phyloP scores from a whole-genome alignment of 2,888 invertebrate species.

The Torymus tubicola region DNA sequence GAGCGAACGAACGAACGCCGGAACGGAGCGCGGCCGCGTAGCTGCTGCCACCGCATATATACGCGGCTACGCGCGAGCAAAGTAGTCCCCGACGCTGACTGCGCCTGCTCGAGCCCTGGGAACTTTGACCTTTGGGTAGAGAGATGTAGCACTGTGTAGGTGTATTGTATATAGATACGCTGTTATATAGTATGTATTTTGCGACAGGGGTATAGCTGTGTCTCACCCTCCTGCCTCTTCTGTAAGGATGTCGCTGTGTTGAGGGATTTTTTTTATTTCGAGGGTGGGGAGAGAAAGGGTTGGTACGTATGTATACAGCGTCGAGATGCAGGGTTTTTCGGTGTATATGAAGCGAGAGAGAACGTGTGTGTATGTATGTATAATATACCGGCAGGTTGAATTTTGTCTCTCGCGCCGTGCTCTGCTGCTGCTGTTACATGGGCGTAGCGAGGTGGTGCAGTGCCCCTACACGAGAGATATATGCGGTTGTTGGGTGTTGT shows the following conservation, averaged over 20 bases:
- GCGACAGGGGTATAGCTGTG: neutral
- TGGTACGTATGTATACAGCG: neutral
- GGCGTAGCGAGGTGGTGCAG: slow-evolving; percentile 1
- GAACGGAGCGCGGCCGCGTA: slow-evolving; percentile 16
- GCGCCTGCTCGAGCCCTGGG: slow-evolving; percentile 8
- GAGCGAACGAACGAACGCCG: neutral
- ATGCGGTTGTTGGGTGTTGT: too few relatives aligned
- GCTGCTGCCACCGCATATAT: neutral
- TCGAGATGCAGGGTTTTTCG: neutral
- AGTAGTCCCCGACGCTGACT: neutral
- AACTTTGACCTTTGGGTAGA: slow-evolving; percentile 41
- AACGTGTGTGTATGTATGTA: too few relatives aligned
- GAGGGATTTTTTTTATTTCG: too few relatives aligned
- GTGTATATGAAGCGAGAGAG: neutral
- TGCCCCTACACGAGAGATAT: too few relatives aligned
- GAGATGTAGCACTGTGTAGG: neutral
- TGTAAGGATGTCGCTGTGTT: too few relatives aligned
- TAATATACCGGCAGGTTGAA: slow-evolving; percentile 17
- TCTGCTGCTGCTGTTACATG: slow-evolving; percentile 1
- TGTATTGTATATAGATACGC: neutral
- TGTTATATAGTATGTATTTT: neutral
- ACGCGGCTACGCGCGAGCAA: slow-evolving; percentile 20
- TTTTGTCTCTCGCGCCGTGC: slow-evolving; percentile 6
- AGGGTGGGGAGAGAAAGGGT: neutral
- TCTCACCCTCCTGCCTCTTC: neutral